These are phyloP conservation scores for Rhinella marina DNA, from an alignment of 2,797 vertebrate genomes.

Conservation along the genomic window DNA sequence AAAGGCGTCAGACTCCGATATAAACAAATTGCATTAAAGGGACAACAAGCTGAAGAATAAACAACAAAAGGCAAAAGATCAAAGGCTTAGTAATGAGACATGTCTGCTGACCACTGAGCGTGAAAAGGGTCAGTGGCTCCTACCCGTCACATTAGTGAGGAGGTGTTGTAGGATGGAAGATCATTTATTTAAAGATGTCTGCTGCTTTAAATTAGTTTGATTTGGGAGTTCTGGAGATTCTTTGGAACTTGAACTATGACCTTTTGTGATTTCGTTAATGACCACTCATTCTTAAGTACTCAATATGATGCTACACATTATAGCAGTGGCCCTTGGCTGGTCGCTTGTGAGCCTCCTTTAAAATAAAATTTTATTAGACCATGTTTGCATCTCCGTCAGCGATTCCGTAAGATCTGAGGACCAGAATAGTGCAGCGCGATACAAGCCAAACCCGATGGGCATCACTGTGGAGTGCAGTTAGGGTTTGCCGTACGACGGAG, in stretches of 20 bases:
- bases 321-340: neutral
- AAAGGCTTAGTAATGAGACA: constrained; percentile 13
- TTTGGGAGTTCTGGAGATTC: neutral
- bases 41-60: constrained; percentile 9
- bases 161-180: constrained; percentile 2
- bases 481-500: no score
- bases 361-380: no score
- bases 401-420: no score
- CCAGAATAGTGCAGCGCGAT: no score
- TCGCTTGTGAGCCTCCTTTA: no score
- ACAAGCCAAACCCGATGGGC: no score
- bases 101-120: neutral
- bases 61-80: constrained; percentile 37
- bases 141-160: constrained; percentile 17
- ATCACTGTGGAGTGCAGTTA: no score
- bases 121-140: neutral
- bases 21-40: neutral
- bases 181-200: constrained; percentile 29
- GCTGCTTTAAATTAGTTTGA: neutral
- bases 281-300: neutral
- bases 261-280: neutral
- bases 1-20: neutral
- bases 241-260: neutral
- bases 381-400: no score
- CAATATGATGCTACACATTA: neutral